Evolutionary conservation across 2,113 vertebrate genomes (phyloP), one percentile per base, ranked within the genome.

Genomic region (Gobiocypris rarus): DNA sequence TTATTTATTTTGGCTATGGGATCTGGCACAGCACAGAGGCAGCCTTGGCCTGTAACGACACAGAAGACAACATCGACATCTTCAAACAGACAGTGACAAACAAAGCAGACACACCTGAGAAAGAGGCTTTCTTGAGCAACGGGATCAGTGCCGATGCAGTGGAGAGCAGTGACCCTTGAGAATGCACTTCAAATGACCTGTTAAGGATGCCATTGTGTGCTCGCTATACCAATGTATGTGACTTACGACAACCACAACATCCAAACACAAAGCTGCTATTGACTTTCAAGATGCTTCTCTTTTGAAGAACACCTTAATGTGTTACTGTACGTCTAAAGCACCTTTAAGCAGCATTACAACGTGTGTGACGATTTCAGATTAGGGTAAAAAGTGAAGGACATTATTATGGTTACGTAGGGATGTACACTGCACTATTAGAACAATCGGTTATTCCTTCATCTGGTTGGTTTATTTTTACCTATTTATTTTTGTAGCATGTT

Each of bases 1-100:
- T 91, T 14, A 98, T 99, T 92, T 99, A 99, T 91, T 98, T 99
- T 8, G 31, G 87, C 34, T 99, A 98, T 0, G 97, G 98, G 26
- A 92, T 99, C 28, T 90, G 95, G 87, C 95, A 99, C 91, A 99
- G 97, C 0, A 91, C 94, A 38, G 97, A 97, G 89, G 96, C 94
- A 0, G 86, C n/a, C 0, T 15, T 89, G 84, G 81, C 84, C 69
- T 90, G 93, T 0, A 89, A 93, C 0, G 79, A 85, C 88, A 38
- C 92, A 65, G 86, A 92, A 88, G 50, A 91, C 81, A 89, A 91
- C 83, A 89, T 83, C 81, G 0, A 41, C 81, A 75, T 86, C 86
- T 69, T 88, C 84, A 5, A 88, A 76, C 83, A 92, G 48, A 91
- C 38, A 38, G 38, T 1, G 38, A 7, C 82, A 6, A 17, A 48